These are phyloP conservation scores for Ectropis grisescens DNA, from an alignment of 1,140 invertebrate species.

Conservation along the genomic window DNA sequence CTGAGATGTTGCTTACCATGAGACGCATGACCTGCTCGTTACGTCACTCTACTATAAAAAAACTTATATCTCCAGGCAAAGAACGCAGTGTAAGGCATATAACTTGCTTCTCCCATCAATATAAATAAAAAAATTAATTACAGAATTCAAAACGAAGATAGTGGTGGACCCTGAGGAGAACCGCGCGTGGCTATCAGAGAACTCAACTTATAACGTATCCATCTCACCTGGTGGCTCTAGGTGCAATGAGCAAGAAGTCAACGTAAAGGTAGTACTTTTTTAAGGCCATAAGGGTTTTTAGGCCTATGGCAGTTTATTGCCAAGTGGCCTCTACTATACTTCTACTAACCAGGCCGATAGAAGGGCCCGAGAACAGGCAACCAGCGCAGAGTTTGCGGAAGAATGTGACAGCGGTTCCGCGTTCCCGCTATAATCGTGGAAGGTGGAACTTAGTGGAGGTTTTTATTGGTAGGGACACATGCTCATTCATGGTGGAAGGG, in stretches of 20 bases:
- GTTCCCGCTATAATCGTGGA: not conserved
- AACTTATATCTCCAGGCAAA: no score
- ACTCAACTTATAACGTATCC: constrained; percentile 25
- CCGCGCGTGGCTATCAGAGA: constrained; percentile 28
- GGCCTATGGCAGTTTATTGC: no score
- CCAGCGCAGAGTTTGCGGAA: not conserved
- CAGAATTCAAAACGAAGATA: constrained; percentile 33
- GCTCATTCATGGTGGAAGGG: no score
- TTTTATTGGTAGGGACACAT: no score
- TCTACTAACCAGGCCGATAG: not conserved
- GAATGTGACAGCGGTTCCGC: not conserved
- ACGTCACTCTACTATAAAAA: no score
- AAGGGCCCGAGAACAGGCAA: not conserved
- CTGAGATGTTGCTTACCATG: no score
- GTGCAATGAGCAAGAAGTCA: constrained; percentile 38
- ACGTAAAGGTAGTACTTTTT: constrained; percentile 29
- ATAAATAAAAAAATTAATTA: no score
- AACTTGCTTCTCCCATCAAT: no score
- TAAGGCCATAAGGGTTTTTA: not conserved
- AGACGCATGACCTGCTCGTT: no score
- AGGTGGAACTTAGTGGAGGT: no score
- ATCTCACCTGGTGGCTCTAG: constrained; percentile 26
- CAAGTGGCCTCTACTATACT: no score
- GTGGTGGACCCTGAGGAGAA: constrained; percentile 33
- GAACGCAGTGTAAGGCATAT: no score